These are phyloP conservation scores for Bhutanitis thaidina DNA, from an alignment of 2,888 invertebrate genomes.

Conservation along the genomic window DNA sequence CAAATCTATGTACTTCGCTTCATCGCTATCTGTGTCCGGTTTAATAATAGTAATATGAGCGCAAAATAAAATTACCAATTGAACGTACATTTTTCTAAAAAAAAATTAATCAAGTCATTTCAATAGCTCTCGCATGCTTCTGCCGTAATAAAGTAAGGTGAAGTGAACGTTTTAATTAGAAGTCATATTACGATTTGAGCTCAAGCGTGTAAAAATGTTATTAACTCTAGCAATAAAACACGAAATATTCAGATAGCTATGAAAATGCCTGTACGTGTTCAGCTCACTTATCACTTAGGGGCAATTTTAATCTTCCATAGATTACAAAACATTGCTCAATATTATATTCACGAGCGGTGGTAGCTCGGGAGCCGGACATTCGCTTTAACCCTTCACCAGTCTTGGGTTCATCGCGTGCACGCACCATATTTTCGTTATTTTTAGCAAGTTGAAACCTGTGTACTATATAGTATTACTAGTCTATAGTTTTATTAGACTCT, in stretches of 20 bases:
- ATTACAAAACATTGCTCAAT: too few species aligned
- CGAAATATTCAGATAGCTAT: slow-evolving; percentile 3
- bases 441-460: too few species aligned
- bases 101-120: slow-evolving; percentile 31
- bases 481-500: too few species aligned
- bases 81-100: slow-evolving; percentile 32
- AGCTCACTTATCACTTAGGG: neutral
- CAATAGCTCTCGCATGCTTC: slow-evolving; percentile 10
- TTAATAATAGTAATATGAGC: slow-evolving; percentile 12
- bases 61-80: slow-evolving; percentile 32
- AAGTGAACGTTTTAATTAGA: slow-evolving; percentile 20
- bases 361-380: too few species aligned
- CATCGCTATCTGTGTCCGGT: slow-evolving; percentile 31
- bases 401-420: too few species aligned
- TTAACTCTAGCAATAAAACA: slow-evolving; percentile 19
- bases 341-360: too few species aligned
- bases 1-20: slow-evolving; percentile 52
- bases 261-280: neutral
- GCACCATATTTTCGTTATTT: too few species aligned
- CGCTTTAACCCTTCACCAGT: too few species aligned
- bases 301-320: too few species aligned
- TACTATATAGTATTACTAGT: too few species aligned
- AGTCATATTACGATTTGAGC: slow-evolving; percentile 20
- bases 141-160: slow-evolving; percentile 2
- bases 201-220: slow-evolving; percentile 23